Percentiles rank a stretch among this genome's conserved stretches.
Evolutionary conservation across 2,888 invertebrate species (phyloP).

Genomic region (Urechis unicinctus): DNA sequence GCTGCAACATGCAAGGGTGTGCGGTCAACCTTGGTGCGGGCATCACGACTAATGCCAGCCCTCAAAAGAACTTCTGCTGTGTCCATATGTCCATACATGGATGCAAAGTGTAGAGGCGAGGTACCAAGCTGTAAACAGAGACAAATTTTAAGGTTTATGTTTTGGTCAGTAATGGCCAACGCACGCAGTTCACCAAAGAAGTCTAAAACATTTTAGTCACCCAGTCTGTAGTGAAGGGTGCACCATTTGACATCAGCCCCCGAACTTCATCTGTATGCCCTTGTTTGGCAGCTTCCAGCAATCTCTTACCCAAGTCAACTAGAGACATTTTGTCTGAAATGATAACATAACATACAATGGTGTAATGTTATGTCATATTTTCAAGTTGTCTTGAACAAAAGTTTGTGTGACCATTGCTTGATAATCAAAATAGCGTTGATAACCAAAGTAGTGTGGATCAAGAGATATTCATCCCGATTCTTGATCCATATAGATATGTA

Average conservation of each 20-base stretch:
- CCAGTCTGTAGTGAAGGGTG: conserved; percentile 90
- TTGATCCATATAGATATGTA: no score
- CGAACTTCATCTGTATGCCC: conserved; percentile 73
- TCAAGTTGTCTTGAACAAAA: no score
- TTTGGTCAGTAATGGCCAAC: no score
- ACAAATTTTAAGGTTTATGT: no score
- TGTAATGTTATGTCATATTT: no score
- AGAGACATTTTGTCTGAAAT: conserved; percentile 38
- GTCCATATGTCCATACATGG: conserved; percentile 70
- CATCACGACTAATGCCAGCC: conserved; percentile 81
- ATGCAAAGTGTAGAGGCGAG: conserved; percentile 81
- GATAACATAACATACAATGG: no score
- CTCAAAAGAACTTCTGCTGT: conserved; percentile 75
- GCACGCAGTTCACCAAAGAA: neutral
- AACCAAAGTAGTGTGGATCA: no score
- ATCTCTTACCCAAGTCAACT: conserved; percentile 73
- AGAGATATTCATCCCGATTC: no score
- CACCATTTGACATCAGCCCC: conserved; percentile 74
- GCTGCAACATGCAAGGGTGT: conserved; percentile 87
- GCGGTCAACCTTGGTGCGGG: conserved; percentile 84
- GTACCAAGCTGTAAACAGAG: conserved; percentile 77
- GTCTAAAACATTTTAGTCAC: conserved; percentile 53
- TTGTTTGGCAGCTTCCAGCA: conserved; percentile 71
- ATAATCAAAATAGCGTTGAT: no score
- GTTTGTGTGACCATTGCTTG: no score